These are phyloP conservation scores for Pteria penguin DNA, from an alignment of 2,888 invertebrate species.

Conservation along the genomic window DNA sequence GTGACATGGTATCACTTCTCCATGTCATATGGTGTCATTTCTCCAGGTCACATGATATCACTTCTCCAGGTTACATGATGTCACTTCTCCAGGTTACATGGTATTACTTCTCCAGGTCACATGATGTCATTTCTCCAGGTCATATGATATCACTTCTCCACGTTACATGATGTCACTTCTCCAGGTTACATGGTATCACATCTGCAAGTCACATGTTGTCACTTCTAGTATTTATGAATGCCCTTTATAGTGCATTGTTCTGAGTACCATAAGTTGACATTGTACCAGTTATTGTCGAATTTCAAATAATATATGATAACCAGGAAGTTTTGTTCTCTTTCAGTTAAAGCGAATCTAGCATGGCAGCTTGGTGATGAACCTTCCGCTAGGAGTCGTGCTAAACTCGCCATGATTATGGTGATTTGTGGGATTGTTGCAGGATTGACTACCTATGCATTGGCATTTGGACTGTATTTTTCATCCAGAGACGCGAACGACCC, in stretches of 20 bases:
- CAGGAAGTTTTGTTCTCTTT: slow-evolving; percentile 42
- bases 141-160: too few relatives aligned
- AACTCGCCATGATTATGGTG: slow-evolving; percentile 67
- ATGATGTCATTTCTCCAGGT: too few relatives aligned
- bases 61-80: too few relatives aligned
- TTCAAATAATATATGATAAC: neutral
- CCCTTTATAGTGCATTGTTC: neutral
- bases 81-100: too few relatives aligned
- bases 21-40: too few relatives aligned
- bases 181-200: too few relatives aligned
- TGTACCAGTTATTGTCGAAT: neutral
- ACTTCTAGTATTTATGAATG: neutral
- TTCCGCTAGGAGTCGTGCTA: slow-evolving; percentile 62
- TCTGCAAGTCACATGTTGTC: neutral
- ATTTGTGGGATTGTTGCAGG: slow-evolving; percentile 67
- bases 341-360: slow-evolving; percentile 73
- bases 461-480: slow-evolving; percentile 66
- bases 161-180: too few relatives aligned
- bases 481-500: slow-evolving; percentile 13
- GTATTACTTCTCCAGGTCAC: too few relatives aligned
- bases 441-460: slow-evolving; percentile 64
- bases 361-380: slow-evolving; percentile 72
- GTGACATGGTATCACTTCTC: too few relatives aligned
- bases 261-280: too few relatives aligned
- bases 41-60: too few relatives aligned